A percentile compares a stretch with the other conserved stretches of the same genome.
Conservation (phyloP, 2,113 vertebrate genomes). For the Cinclus cinclus region DNA sequence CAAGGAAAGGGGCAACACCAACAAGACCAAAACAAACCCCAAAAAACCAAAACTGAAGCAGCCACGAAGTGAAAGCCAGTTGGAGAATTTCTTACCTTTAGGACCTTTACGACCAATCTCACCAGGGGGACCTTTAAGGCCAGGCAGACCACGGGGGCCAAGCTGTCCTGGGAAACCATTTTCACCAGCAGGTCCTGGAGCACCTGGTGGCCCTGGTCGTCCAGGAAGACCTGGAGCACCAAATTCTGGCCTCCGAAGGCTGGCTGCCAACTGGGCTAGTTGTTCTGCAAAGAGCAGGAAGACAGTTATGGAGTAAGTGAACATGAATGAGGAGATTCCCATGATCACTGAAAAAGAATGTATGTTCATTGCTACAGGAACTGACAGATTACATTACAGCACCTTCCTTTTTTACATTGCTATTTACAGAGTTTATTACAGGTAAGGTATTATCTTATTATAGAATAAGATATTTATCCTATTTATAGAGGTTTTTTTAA, state of each 20-base stretch:
- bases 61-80: background rate
- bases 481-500: background rate
- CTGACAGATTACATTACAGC: no score
- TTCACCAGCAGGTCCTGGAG: slow-evolving; percentile 85
- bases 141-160: slow-evolving; percentile 90
- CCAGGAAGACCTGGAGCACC: slow-evolving; percentile 90
- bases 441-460: background rate
- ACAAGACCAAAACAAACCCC: background rate
- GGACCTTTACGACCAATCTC: slow-evolving; percentile 85
- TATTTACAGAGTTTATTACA: background rate
- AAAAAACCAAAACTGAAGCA: background rate
- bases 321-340: background rate
- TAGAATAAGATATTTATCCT: background rate
- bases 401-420: background rate
- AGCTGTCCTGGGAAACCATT: slow-evolving; percentile 93
- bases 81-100: slow-evolving; percentile 82
- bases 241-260: slow-evolving; percentile 90
- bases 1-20: background rate
- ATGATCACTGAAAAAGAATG: background rate
- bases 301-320: background rate
- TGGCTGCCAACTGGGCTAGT: slow-evolving; percentile 92
- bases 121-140: slow-evolving; percentile 93
- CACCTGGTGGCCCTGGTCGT: slow-evolving; percentile 86
- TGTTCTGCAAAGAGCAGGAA: slow-evolving; percentile 81
- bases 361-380: background rate